phyloP scores from a whole-genome alignment of 2,888 invertebrate species.

The Campoplex nolae region DNA sequence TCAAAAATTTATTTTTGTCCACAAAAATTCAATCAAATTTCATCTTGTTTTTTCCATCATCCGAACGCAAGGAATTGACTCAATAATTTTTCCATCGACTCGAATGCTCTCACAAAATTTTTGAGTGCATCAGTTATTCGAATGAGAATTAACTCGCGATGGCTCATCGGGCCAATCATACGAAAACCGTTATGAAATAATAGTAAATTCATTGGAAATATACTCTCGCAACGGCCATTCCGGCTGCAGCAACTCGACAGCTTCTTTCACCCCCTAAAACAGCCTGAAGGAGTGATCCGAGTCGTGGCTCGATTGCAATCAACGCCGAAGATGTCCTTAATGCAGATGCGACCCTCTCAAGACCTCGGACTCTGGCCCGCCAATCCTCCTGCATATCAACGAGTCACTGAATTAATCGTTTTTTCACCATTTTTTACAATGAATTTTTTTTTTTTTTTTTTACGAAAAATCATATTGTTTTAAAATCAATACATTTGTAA shows the following conservation, averaged over 20 bases:
- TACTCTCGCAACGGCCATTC: slow-evolving; percentile 82
- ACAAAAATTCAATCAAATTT: too few species aligned
- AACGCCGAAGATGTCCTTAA: slow-evolving; percentile 86
- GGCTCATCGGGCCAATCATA: background rate
- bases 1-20: background rate
- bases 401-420: background rate
- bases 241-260: slow-evolving; percentile 85
- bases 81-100: background rate
- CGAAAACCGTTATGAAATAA: background rate
- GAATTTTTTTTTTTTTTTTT: too few species aligned
- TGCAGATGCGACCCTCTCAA: slow-evolving; percentile 87
- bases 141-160: background rate
- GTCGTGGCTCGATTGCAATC: slow-evolving; percentile 86
- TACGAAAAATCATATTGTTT: too few species aligned
- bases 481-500: too few species aligned
- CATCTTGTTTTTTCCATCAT: too few species aligned
- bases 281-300: slow-evolving; percentile 88
- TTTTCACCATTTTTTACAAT: too few species aligned
- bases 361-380: slow-evolving; percentile 86
- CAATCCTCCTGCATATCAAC: slow-evolving; percentile 86
- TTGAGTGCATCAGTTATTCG: background rate
- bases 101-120: background rate
- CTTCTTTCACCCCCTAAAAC: slow-evolving; percentile 88
- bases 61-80: background rate
- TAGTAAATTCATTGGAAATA: slow-evolving; percentile 59